phyloP scores from a whole-genome alignment of 2,888 invertebrate genomes.

The Encarsia formosa region DNA sequence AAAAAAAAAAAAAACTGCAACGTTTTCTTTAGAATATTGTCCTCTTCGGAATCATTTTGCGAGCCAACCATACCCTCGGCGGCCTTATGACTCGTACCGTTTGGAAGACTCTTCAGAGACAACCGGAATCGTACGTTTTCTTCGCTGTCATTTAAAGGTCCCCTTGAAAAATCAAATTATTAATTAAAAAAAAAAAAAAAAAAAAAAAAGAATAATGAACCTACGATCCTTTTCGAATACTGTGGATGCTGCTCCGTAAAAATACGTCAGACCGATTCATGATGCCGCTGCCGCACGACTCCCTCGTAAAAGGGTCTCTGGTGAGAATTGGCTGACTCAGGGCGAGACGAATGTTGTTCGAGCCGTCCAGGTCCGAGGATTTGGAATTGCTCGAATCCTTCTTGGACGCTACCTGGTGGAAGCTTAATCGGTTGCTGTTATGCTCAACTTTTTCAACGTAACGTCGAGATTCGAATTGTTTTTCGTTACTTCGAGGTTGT shows the following conservation, averaged over 20 bases:
- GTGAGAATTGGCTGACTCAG: constrained; percentile 67
- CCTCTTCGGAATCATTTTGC: not conserved
- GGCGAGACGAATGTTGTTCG: constrained; percentile 55
- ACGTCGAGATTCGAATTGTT: too few species aligned
- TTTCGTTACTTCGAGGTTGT: constrained; percentile 11
- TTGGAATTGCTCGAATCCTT: constrained; percentile 5
- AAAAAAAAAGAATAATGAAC: constrained; percentile 37
- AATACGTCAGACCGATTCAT: constrained; percentile 85
- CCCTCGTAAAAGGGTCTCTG: constrained; percentile 27
- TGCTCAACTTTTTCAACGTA: too few species aligned
- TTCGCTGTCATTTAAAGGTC: constrained; percentile 32
- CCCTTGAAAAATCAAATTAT: constrained; percentile 26
- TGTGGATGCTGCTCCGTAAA: constrained; percentile 74
- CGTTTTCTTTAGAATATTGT: constrained; percentile 71
- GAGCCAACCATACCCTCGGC: constrained; percentile 35
- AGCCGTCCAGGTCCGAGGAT: not conserved
- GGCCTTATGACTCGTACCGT: constrained; percentile 31
- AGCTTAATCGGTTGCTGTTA: too few species aligned
- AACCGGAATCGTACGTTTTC: constrained; percentile 29
- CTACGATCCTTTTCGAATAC: constrained; percentile 48
- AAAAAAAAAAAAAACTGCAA: constrained; percentile 81
- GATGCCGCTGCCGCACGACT: constrained; percentile 66
- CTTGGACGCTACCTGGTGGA: not conserved
- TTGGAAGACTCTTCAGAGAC: constrained; percentile 37
- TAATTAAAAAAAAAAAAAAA: not conserved